Evolutionary conservation across 2,113 vertebrate genomes (phyloP), one percentile per base, ranked within the genome.

Genomic region (Melanostigma gelatinosum): DNA sequence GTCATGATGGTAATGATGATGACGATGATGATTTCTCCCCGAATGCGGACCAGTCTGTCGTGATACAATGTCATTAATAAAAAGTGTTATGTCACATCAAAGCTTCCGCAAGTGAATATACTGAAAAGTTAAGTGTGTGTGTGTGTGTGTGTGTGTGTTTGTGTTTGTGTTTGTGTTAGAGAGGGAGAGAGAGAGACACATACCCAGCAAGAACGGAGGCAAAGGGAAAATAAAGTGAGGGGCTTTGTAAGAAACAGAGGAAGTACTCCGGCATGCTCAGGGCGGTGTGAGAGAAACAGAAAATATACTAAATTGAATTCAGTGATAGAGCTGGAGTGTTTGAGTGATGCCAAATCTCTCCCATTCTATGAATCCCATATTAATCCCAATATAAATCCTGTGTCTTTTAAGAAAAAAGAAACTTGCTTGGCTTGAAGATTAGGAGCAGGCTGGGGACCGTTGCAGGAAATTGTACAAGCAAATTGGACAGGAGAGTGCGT

Each of bases 51-150:
- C 95, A 96, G 96, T 96, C 95, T 97, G 95, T 97, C 96, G 95
- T 97, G 95, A 95, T 96, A 96, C 95, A 95, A 93, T 97, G 96
- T 97, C 97, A 97, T 97, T 96, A 99, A 97, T 97, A 97, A 97
- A 93, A 97, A 96, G 89, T 94, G 96, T 92, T 75, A 96, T 96
- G 96, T 97, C 96, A 97, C 87, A 95, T 95, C 95, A 95, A 93
- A 75, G 34, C 50, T 83, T 74, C 83, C 60, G 74, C 50, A 61
- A 81, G 42, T 91, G 46, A 75, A 77, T 85, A 58, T 81, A 54
- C 55, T 24, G 18, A 58, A 42, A 32, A 12, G 32, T 70, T 46
- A 54, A 9, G 6, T 73, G 27, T 83, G 38, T 71, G 55, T 82
- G 16, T 63, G 29, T 73, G 60, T 73, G 60, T 84, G 73, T 84